phyloP scores from a whole-genome alignment of 2,888 invertebrate species.

The Scaptomyza caliginosa region DNA sequence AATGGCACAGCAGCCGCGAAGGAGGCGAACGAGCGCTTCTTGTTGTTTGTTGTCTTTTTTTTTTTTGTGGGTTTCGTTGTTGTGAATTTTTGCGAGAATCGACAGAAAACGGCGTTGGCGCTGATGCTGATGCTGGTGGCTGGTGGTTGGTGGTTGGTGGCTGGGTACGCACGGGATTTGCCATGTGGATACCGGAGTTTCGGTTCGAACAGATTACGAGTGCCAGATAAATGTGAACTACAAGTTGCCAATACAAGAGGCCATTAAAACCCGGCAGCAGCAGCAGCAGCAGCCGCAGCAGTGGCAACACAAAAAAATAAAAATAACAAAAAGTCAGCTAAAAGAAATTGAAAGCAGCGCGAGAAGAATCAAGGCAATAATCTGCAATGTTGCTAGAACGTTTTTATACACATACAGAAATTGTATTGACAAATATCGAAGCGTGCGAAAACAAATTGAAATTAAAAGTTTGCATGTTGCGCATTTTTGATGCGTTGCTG shows the following conservation, averaged over 20 bases:
- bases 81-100: conserved; percentile 39
- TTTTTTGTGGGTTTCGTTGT: conserved; percentile 9
- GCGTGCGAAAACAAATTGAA: conserved; percentile 75
- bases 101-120: conserved; percentile 41
- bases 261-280: conserved; percentile 73
- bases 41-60: conserved; percentile 10
- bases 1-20: conserved; percentile 77
- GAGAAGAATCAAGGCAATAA: conserved; percentile 45
- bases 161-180: conserved; percentile 58
- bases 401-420: conserved; percentile 36
- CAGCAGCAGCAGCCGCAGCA: conserved; percentile 54
- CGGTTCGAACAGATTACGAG: conserved; percentile 71
- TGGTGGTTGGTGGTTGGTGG: not conserved
- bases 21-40: conserved; percentile 35
- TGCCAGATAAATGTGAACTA: conserved; percentile 80
- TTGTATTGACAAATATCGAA: conserved; percentile 72
- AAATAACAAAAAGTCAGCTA: conserved; percentile 19
- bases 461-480: conserved; percentile 74
- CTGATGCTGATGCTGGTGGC: conserved; percentile 41
- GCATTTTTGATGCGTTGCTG: conserved; percentile 64
- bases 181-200: conserved; percentile 45
- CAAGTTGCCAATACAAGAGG: conserved; percentile 81
- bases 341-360: conserved; percentile 66
- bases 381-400: conserved; percentile 49
- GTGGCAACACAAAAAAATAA: conserved; percentile 43